Base-by-base conservation (phyloP, 2,113 vertebrate genomes). In the Oncorhynchus nerka region DNA sequence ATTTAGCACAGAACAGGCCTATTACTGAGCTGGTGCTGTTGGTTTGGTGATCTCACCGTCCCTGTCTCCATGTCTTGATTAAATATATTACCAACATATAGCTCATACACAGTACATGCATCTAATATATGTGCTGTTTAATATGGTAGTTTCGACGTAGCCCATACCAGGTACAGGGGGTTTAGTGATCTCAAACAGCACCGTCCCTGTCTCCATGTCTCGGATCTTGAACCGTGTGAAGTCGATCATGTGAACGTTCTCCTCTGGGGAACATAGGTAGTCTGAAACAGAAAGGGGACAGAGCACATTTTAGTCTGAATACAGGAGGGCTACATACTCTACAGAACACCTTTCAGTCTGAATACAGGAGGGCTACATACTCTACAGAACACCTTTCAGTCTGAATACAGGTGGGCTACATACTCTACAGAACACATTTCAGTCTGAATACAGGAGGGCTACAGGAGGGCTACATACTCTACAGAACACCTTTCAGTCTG, bases 181-280 rank as follows among this genome's bases (percentile, higher is more conserved):
- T 82, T 99, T 99, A 70, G 96, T 98, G 85, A 99, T 99, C 92
- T 99, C 97, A 90, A 99, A 99, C 73, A 99, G 94, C 70, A 99
- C 95, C 0, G 96, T 96, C 79, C 97, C 96, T 3, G 96, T 97
- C 85, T 98, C 98, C 98, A 99, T 98, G 90, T 99, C 97, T 4
- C 97, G 95, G 89, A 99, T 99, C 93, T 99, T 99, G 86, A 99
- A 99, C 88, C 97, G 92, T 81, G 98, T 95, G 89, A 99, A 99
- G 89, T 99, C 97, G 24, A 99, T 99, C 93, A 96, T 98, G 92
- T 98, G 97, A 79, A 99, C 91, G 1, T 99, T 99, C 88, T 98
- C 96, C 84, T 98, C 97, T 0, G 96, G 97, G 73, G 94, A 94
- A 85, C 98, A 99, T 68, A 99, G 90, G 82, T 99, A 99, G 93